Evolutionary conservation across 1,140 invertebrate genomes (phyloP), one percentile per base, ranked within the genome.

Genomic region (Bombus difficillimus): DNA sequence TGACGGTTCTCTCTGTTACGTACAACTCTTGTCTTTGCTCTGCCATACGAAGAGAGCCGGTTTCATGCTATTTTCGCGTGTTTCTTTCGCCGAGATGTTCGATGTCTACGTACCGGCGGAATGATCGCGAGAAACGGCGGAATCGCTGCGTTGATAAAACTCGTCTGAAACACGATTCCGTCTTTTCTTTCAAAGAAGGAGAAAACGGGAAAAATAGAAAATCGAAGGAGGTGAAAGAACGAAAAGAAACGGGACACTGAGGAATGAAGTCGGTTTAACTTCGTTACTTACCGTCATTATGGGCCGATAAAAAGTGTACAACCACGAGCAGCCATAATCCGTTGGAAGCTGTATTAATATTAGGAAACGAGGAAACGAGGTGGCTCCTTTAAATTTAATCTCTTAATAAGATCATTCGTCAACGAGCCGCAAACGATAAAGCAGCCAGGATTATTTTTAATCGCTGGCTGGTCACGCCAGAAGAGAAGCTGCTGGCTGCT

Each of bases 371-470:
- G 89, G 28, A 85, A 90, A 88, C 79, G 89, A 88, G 90, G 82
- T 91, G 72, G 89, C 79, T 89, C 89, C 85, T 92, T 90, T 87
- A 88, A 90, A 90, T 91, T 91, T 92, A 92, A 90, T 91, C 91
- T 87, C 86, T 90, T 92, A 92, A 92, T 91, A 89, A 91, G 90
- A 91, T 91, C 90, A 86, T 92, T 91, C 90, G 90, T 92, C 91
- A 88, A 91, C 88, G 86, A 90, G 81, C 86, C 83, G 71, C 74
- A 62, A 87, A 80, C 90, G 74, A 88, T 80, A 87, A 91, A 89
- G 87, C 77, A 71, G 81, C 66, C 59, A 39, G 89, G 90, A 91
- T 90, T 89, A 90, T 83, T 90, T 90, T 90, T 90, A 89, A 91
- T 91, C 87, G 80, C 76, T 69, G 73, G 47, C 37, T 28, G 39